Percentiles rank a stretch among this genome's conserved stretches.
phyloP scores from a whole-genome alignment of 2,113 vertebrate species.

The Anas platyrhynchos region DNA sequence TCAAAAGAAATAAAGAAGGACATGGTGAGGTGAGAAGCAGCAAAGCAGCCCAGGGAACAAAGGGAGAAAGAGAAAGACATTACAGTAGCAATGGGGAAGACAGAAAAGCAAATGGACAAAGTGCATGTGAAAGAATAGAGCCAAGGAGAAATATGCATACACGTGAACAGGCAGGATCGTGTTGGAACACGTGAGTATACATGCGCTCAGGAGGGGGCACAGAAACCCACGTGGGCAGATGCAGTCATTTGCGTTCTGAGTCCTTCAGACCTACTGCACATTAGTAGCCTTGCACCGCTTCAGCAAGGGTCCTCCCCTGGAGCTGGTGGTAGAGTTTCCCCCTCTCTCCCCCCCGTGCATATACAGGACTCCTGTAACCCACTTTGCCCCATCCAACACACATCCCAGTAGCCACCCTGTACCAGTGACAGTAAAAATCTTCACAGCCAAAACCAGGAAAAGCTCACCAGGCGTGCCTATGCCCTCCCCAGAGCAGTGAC shows the following conservation, averaged over 20 bases:
- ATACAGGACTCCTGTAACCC: background rate
- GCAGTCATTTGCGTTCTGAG: background rate
- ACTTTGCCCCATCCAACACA: background rate
- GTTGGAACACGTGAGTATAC: background rate
- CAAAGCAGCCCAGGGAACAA: slow-evolving; percentile 48
- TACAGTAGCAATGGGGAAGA: slow-evolving; percentile 15
- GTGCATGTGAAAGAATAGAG: slow-evolving; percentile 5
- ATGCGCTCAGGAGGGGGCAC: background rate
- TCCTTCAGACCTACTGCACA: background rate
- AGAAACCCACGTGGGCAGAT: background rate
- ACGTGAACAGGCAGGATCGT: background rate
- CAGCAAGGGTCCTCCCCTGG: background rate
- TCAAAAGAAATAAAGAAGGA: slow-evolving; percentile 52
- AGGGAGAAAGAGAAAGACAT: background rate
- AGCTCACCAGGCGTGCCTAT: no score
- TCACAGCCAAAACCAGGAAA: rapidly evolving
- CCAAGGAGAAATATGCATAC: background rate
- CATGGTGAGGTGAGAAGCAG: background rate
- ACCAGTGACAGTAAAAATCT: background rate
- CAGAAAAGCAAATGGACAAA: slow-evolving; percentile 31
- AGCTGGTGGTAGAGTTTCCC: rapidly evolving
- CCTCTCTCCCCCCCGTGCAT: background rate
- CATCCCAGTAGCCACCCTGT: background rate
- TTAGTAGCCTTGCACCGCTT: background rate
- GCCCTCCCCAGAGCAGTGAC: background rate